A percentile compares a stretch with the other conserved stretches of the same genome.
Evolutionary conservation across 2,797 vertebrate genomes (phyloP).

Genomic region (Crypturellus tataupa): DNA sequence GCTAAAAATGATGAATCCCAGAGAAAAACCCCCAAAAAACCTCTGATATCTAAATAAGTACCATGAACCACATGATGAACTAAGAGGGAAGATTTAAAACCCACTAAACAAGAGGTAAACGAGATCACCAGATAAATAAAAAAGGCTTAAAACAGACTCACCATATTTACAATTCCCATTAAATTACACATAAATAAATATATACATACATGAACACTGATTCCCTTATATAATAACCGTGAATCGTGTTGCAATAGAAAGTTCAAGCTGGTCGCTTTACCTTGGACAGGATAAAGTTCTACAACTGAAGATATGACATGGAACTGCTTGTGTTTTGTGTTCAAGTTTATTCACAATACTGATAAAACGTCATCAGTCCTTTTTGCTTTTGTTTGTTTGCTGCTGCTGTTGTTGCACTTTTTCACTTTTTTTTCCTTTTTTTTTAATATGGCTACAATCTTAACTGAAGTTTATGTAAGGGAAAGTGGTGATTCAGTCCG

Average conservation of each 20-base stretch:
- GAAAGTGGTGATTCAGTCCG: slow-evolving; percentile 92
- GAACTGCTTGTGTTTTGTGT: slow-evolving; percentile 90
- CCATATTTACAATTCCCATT: slow-evolving; percentile 99
- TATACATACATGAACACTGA: slow-evolving; percentile 99
- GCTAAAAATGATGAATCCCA: slow-evolving; percentile 95
- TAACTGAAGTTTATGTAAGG: slow-evolving; percentile 89
- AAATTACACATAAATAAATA: slow-evolving; percentile 99
- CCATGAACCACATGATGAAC: slow-evolving; percentile 98
- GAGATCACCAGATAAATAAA: slow-evolving; percentile 99
- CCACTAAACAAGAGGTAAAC: slow-evolving; percentile 99
- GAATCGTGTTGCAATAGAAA: slow-evolving; percentile 95
- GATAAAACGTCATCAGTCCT: slow-evolving; percentile 95
- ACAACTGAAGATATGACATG: slow-evolving; percentile 95
- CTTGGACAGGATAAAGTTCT: slow-evolving; percentile 88
- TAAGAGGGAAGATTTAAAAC: slow-evolving; percentile 95
- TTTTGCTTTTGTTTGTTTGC: slow-evolving; percentile 81
- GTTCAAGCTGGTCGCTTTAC: slow-evolving; percentile 95
- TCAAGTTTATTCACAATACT: slow-evolving; percentile 99
- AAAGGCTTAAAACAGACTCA: slow-evolving; percentile 98
- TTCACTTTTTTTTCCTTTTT: slow-evolving; percentile 70
- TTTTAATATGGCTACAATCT: slow-evolving; percentile 92
- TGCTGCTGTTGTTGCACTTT: slow-evolving; percentile 6
- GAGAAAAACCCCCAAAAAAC: slow-evolving; percentile 87
- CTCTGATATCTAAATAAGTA: slow-evolving; percentile 95
- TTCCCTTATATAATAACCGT: slow-evolving; percentile 95